phyloP scores from a whole-genome alignment of 2,888 invertebrate genomes.

The Hartigia nigra region DNA sequence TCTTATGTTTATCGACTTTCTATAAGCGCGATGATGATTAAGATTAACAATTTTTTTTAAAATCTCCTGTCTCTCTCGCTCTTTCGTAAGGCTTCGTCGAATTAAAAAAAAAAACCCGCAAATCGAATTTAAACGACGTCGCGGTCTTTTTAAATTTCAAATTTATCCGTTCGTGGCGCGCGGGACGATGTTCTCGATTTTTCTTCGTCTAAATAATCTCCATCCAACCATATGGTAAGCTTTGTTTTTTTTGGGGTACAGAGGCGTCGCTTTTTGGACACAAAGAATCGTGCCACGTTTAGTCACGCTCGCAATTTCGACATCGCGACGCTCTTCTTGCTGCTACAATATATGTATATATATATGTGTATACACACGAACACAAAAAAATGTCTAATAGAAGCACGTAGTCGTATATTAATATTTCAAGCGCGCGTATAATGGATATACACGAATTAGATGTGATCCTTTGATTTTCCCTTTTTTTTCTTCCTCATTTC shows the following conservation, averaged over 20 bases:
- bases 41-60: too few relatives aligned
- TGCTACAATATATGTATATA: background rate
- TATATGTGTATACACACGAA: constrained; percentile 6
- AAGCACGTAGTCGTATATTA: background rate
- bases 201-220: background rate
- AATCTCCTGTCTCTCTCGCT: background rate
- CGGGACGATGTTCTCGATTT: background rate
- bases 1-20: background rate
- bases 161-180: background rate
- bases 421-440: background rate
- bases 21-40: too few relatives aligned
- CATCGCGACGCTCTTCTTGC: constrained; percentile 2
- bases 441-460: background rate
- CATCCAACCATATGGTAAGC: background rate
- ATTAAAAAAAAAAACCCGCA: too few relatives aligned
- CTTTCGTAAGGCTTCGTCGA: too few relatives aligned
- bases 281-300: background rate
- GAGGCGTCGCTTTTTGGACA: background rate
- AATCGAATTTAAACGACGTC: too few relatives aligned
- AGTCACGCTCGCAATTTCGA: constrained; percentile 21
- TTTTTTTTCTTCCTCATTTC: too few relatives aligned
- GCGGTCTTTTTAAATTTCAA: background rate
- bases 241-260: background rate
- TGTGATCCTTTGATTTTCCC: background rate
- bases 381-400: background rate